Evolutionary conservation across 2,797 vertebrate genomes (phyloP).

Genomic region (Meda fulgida): DNA sequence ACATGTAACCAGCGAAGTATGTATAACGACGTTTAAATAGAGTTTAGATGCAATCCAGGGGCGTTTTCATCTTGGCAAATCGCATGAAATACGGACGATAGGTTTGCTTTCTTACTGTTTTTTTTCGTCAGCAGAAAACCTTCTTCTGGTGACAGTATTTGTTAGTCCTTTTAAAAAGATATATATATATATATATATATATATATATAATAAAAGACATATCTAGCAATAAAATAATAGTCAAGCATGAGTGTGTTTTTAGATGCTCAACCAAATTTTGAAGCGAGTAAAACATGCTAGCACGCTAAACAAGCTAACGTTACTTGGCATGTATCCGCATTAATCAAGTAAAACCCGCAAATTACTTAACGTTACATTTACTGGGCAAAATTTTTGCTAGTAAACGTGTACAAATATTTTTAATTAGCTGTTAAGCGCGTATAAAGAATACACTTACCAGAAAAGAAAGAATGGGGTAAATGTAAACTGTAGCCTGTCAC

Average conservation of each 20-base stretch:
- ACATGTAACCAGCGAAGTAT: neutral
- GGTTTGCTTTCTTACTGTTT: neutral
- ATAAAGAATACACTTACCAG: conserved; percentile 17
- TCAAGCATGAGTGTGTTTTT: neutral
- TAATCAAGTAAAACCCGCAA: neutral
- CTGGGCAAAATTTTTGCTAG: no score
- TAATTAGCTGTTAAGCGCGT: neutral
- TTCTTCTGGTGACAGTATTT: no score
- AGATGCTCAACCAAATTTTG: neutral
- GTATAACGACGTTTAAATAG: neutral
- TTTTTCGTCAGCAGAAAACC: neutral
- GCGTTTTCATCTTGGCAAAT: neutral
- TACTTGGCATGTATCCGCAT: neutral
- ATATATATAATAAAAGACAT: no score
- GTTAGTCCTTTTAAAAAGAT: neutral
- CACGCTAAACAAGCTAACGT: conserved; percentile 33
- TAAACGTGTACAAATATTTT: neutral
- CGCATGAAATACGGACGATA: neutral
- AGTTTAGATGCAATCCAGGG: neutral
- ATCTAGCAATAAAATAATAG: neutral
- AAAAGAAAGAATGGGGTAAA: neutral
- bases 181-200: no score
- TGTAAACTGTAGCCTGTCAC: neutral
- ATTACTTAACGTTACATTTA: neutral
- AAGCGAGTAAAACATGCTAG: conserved; percentile 32